These are phyloP conservation scores for Chiroxiphia lanceolata DNA, from an alignment of 2,797 vertebrate genomes.

Conservation along the genomic window DNA sequence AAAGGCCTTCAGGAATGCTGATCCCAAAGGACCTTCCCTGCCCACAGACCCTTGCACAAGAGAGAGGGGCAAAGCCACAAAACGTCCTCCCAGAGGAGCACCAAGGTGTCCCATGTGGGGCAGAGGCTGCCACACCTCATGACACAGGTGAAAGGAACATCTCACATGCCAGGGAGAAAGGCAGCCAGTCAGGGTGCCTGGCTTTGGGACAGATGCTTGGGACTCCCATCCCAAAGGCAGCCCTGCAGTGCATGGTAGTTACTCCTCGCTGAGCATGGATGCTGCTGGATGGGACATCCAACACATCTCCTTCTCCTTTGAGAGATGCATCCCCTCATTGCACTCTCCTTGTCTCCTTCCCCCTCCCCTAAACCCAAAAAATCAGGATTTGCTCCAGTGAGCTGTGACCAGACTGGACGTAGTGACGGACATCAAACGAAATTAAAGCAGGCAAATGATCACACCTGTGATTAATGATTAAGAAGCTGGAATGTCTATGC, in stretches of 20 bases:
- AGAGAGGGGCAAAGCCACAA: not conserved
- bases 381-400: not conserved
- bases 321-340: fast-evolving
- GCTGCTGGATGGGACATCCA: not conserved
- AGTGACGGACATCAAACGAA: not conserved
- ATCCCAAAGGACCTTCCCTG: not conserved
- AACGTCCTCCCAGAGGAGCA: not conserved
- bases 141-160: fast-evolving
- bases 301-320: fast-evolving
- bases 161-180: not conserved
- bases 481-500: not conserved
- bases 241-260: fast-evolving
- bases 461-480: not conserved
- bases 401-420: not conserved
- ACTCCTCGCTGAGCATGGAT: fast-evolving
- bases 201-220: not conserved
- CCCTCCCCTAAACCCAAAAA: not conserved
- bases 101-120: not conserved
- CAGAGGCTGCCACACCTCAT: not conserved
- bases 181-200: not conserved
- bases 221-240: not conserved
- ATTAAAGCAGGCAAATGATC: not conserved
- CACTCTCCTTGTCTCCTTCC: fast-evolving
- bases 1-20: not conserved
- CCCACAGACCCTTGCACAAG: not conserved